phyloP scores from a whole-genome alignment of 2,113 vertebrate species.

The Albula goreensis region DNA sequence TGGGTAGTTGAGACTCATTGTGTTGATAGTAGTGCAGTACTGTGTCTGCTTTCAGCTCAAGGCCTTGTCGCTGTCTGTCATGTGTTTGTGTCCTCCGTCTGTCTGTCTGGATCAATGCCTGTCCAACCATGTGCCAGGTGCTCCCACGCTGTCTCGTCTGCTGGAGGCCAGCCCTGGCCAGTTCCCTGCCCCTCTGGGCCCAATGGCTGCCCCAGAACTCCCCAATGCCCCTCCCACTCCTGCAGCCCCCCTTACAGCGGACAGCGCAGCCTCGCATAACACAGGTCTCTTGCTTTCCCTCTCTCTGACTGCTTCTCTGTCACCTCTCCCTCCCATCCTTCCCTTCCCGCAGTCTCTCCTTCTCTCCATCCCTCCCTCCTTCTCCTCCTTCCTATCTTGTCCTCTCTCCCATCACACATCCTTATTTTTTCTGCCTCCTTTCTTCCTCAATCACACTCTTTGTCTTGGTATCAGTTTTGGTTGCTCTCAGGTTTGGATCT shows the following conservation, averaged over 20 bases:
- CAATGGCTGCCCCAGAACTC: conserved; percentile 66
- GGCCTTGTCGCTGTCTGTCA: background rate
- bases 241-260: conserved; percentile 72
- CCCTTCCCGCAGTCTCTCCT: background rate
- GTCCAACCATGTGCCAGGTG: background rate
- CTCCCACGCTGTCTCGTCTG: conserved; percentile 83
- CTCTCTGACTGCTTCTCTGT: background rate
- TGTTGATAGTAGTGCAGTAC: background rate
- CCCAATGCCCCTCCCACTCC: conserved; percentile 74
- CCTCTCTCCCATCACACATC: background rate
- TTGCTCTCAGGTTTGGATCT: background rate
- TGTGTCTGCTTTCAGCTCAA: background rate
- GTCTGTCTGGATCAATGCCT: background rate
- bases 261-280: conserved; percentile 38
- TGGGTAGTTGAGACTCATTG: background rate
- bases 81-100: background rate
- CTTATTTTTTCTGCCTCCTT: background rate
- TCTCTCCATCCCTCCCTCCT: conserved; percentile 4
- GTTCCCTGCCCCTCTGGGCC: conserved; percentile 79
- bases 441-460: background rate
- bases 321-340: background rate
- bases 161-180: conserved; percentile 84
- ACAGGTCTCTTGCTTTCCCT: conserved; percentile 42
- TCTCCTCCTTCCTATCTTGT: background rate
- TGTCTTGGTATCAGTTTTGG: background rate